A percentile compares a stretch with the other conserved stretches of the same genome.
phyloP scores from a whole-genome alignment of 2,113 vertebrate species.

The Tragelaphus imberbis region DNA sequence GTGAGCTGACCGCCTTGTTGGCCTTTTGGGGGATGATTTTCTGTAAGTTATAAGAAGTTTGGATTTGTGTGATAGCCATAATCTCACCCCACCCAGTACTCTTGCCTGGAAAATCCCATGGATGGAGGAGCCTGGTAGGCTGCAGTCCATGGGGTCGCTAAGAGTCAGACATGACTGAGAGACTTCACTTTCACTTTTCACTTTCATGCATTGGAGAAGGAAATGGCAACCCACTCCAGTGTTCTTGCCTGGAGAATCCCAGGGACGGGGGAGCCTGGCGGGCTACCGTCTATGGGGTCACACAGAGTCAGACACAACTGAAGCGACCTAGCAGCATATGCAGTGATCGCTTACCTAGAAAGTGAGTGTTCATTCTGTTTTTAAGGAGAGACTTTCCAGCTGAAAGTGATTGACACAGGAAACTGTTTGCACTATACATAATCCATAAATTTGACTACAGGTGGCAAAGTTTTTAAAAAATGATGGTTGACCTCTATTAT shows the following conservation, averaged over 20 bases:
- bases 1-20: background rate
- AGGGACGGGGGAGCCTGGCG: no score
- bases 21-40: background rate
- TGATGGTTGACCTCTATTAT: conserved; percentile 20
- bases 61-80: background rate
- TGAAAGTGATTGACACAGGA: background rate
- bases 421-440: conserved; percentile 7
- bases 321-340: background rate
- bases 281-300: no score
- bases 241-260: no score
- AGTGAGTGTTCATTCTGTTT: conserved; percentile 6
- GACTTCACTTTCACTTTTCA: no score
- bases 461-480: conserved; percentile 20
- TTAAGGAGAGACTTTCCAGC: conserved; percentile 54
- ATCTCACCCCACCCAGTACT: background rate
- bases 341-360: conserved; percentile 42
- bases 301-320: no score
- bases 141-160: no score
- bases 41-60: background rate
- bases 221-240: no score
- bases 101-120: no score
- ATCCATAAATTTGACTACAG: conserved; percentile 12
- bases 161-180: no score
- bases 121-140: no score
- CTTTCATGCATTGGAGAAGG: no score